Base-by-base conservation (phyloP, 2,113 vertebrate genomes). In the Heterotis niloticus region DNA sequence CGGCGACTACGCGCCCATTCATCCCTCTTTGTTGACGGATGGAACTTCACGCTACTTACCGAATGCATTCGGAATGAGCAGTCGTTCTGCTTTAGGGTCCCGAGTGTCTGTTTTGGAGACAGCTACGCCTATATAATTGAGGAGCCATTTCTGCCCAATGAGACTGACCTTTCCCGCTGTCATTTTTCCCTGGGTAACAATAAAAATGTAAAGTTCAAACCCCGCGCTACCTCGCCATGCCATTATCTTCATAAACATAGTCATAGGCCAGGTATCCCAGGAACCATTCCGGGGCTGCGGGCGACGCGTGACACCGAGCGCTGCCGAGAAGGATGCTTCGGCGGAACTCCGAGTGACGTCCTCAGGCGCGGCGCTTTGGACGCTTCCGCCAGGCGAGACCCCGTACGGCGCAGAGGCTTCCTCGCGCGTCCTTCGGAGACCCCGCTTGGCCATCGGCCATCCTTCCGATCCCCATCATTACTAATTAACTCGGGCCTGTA, bases 211-310 rank as follows among this genome's bases (percentile, higher is more conserved):
- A 77, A 28, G 44, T 69, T 65, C 81, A 59, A 68, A 73, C 64
- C 69, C 28, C 54, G 60, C 44, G n/a, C 62, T 62, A 59, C 65
- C 74, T 84, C 87, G 26, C 78, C 34, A 54, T 85, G 79, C 81
- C 86, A 87, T 88, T 88, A 81, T 85, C 80, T 86, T 88, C 78
- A 86, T 84, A 84, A 87, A 90, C 88, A 74, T 88, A 87, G 88
- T 84, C 81, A 88, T 13, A 79, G 85, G 68, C 76, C 82, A 91
- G 84, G 79, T 88, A 85, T 83, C 84, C 60, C 54, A 86, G 75
- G 34, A 88, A 91, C 81, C 84, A 84, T 82, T 87, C 74, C 79
- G 88, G 70, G 79, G 67, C 18, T 1, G 23, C 66, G 59, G 18
- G 67, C 5, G 34, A 71, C 72, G 78, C 62, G 28, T 59, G 44